Evolutionary conservation across 2,797 vertebrate genomes (phyloP).

Genomic region (Oryzias sinensis): DNA sequence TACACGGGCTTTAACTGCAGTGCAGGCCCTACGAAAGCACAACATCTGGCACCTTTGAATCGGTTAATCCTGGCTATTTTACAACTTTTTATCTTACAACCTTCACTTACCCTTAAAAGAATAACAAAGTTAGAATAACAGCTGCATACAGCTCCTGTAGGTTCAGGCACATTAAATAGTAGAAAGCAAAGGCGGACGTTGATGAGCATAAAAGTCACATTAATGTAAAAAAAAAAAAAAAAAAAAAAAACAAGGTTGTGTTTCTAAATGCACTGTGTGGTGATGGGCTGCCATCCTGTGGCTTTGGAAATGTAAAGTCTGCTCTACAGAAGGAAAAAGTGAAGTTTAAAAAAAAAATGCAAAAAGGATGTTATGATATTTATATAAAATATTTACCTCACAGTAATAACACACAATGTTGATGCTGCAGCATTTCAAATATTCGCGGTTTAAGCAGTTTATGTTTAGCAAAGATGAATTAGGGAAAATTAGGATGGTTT

Average conservation of each 20-base stretch:
- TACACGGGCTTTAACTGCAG: conserved; percentile 56
- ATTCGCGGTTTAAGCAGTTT: no score
- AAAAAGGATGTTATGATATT: conserved; percentile 4
- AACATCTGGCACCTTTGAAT: conserved; percentile 84
- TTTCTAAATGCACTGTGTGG: conserved; percentile 62
- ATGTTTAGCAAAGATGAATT: no score
- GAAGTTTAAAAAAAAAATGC: conserved; percentile 18
- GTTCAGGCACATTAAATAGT: conserved; percentile 74
- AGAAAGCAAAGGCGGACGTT: conserved; percentile 42
- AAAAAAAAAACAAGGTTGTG: conserved; percentile 44
- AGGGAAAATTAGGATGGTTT: no score
- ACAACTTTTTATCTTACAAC: conserved; percentile 76
- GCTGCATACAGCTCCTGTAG: conserved; percentile 68
- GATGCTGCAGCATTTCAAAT: no score
- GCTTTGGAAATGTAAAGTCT: conserved; percentile 14
- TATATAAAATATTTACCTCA: no score
- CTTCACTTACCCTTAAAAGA: conserved; percentile 69
- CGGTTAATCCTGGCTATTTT: conserved; percentile 78
- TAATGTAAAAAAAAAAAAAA: conserved; percentile 5
- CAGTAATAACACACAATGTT: no score
- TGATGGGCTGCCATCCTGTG: conserved; percentile 30
- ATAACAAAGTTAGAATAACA: conserved; percentile 56
- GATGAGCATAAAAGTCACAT: conserved; percentile 58
- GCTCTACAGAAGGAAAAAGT: conserved; percentile 9
- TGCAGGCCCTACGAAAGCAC: conserved; percentile 58